These are phyloP conservation scores for Amphilophus citrinellus DNA, from an alignment of 2,113 vertebrate genomes.

Conservation along the genomic window DNA sequence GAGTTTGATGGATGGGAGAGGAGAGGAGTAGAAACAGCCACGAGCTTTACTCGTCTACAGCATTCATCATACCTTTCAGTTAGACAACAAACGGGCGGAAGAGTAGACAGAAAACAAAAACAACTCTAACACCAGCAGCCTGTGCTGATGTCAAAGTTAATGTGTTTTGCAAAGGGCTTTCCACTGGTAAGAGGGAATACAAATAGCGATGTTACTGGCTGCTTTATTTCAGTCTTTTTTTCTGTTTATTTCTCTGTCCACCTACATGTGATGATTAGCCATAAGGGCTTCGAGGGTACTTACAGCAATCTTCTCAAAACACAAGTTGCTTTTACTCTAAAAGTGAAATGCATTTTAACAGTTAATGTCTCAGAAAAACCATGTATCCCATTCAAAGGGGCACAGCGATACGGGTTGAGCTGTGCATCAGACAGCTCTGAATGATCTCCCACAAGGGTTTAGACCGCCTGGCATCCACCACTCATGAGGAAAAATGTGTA, in stretches of 20 bases:
- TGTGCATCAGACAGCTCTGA: too few relatives aligned
- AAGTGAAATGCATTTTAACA: neutral
- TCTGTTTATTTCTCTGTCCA: conserved; percentile 2
- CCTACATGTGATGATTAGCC: neutral
- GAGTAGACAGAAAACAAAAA: conserved; percentile 53
- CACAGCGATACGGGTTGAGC: neutral
- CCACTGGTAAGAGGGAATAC: conserved; percentile 17
- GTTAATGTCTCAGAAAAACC: neutral
- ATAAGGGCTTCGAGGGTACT: neutral
- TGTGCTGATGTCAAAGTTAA: conserved; percentile 52
- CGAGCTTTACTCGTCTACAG: conserved; percentile 52
- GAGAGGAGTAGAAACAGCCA: conserved; percentile 66
- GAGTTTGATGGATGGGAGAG: conserved; percentile 63
- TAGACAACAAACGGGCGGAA: conserved; percentile 53
- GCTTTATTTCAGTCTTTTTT: neutral
- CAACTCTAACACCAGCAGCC: conserved; percentile 52
- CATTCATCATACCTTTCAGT: conserved; percentile 69
- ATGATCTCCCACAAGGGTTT: neutral
- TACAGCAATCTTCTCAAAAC: neutral
- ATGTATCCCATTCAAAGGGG: neutral
- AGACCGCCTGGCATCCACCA: neutral
- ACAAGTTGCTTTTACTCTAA: neutral
- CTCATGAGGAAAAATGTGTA: neutral
- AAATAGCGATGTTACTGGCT: neutral
- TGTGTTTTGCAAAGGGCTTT: conserved; percentile 45